A percentile compares a stretch with the other conserved stretches of the same genome.
Conservation (phyloP, 2,888 invertebrate genomes). For the Megastigmus dorsalis region DNA sequence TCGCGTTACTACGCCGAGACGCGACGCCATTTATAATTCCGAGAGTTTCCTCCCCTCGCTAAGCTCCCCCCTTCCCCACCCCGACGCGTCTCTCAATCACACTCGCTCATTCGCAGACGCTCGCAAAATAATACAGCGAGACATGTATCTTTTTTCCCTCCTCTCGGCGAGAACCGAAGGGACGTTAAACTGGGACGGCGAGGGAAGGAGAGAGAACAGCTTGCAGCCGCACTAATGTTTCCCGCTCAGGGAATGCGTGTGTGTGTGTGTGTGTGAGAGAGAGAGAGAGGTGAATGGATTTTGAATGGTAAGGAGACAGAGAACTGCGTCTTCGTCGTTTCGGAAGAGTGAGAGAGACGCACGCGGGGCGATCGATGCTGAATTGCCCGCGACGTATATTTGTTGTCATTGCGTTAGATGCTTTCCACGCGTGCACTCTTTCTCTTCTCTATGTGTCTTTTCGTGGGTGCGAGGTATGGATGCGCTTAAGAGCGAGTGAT, state of each 20-base stretch:
- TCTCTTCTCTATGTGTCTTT: too few relatives aligned
- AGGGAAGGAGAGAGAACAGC: background rate
- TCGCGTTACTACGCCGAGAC: slow-evolving; percentile 56
- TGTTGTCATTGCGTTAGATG: background rate
- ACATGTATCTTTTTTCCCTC: slow-evolving; percentile 13
- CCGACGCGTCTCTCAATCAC: slow-evolving; percentile 23
- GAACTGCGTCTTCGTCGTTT: background rate
- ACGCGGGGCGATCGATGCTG: background rate
- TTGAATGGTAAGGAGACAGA: slow-evolving; percentile 30
- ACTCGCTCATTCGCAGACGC: slow-evolving; percentile 42
- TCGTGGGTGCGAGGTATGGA: too few relatives aligned
- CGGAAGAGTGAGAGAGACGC: background rate
- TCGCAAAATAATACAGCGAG: slow-evolving; percentile 30
- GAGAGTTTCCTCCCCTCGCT: slow-evolving; percentile 13
- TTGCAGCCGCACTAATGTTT: slow-evolving; percentile 35
- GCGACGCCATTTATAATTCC: slow-evolving; percentile 60
- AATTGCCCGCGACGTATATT: slow-evolving; percentile 3
- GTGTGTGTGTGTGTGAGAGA: too few relatives aligned
- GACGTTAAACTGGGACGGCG: too few relatives aligned
- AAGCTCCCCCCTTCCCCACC: slow-evolving; percentile 3
- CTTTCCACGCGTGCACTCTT: too few relatives aligned
- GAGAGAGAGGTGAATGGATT: too few relatives aligned
- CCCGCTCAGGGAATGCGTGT: background rate
- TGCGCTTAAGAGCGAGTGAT: too few relatives aligned
- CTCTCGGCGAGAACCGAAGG: background rate